These are phyloP conservation scores for Hirudinaria manillensis DNA, from an alignment of 2,888 invertebrate species.

Conservation along the genomic window DNA sequence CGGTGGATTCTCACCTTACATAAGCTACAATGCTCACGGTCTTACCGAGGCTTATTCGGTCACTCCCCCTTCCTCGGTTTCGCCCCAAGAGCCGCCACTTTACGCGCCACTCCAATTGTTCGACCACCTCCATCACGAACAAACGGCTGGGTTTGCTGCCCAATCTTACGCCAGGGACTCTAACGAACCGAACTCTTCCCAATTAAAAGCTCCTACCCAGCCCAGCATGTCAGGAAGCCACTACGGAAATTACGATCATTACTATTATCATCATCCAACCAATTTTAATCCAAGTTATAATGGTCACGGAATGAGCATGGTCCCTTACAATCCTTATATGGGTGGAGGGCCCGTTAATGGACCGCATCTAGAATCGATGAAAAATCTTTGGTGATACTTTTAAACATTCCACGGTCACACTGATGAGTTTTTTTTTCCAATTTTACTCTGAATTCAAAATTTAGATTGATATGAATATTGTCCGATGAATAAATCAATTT, in stretches of 20 bases:
- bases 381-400: constrained; percentile 20
- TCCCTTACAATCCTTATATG: constrained; percentile 27
- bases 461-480: no score
- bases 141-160: constrained; percentile 5
- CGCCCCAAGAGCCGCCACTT: constrained; percentile 67
- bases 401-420: no score
- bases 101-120: background rate
- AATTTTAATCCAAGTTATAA: constrained; percentile 12
- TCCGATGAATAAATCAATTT: no score
- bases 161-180: background rate
- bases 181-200: background rate
- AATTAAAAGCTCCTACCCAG: background rate
- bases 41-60: constrained; percentile 63
- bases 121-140: constrained; percentile 16
- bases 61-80: constrained; percentile 94
- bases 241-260: constrained; percentile 20
- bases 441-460: no score
- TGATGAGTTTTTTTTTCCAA: no score
- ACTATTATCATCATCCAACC: constrained; percentile 23
- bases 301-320: constrained; percentile 9
- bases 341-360: background rate
- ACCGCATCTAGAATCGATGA: constrained; percentile 22
- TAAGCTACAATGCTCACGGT: constrained; percentile 34
- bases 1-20: constrained; percentile 29
- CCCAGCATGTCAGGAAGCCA: background rate